A percentile compares a stretch with the other conserved stretches of the same genome.
These are phyloP conservation scores for Porites rus DNA, from an alignment of 92 coral and sea anemone genomes.

Conservation along the genomic window DNA sequence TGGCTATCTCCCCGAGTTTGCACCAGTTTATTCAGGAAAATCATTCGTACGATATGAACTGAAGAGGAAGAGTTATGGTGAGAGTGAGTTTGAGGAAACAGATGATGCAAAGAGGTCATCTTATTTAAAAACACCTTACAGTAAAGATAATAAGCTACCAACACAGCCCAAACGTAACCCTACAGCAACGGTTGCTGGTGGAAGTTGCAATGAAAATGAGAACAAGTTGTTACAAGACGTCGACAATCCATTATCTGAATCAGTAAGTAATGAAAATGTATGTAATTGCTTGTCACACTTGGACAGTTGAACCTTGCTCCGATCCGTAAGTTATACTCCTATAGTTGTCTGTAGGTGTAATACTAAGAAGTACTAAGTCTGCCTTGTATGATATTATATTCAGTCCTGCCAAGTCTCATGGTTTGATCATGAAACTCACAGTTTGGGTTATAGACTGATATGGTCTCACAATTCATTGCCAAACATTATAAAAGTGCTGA, in stretches of 20 bases:
- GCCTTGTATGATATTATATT: too few relatives aligned
- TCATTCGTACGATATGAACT: slow-evolving; percentile 5
- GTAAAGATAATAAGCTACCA: not conserved
- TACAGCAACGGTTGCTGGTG: not conserved
- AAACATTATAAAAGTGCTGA: too few relatives aligned
- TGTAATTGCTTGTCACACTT: not conserved
- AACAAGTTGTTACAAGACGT: not conserved
- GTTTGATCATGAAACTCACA: too few relatives aligned
- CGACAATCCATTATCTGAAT: slow-evolving; percentile 2
- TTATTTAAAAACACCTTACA: not conserved
- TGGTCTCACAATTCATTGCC: too few relatives aligned
- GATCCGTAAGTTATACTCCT: too few relatives aligned
- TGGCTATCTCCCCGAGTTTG: slow-evolving; percentile 8
- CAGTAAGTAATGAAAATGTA: slow-evolving; percentile 18
- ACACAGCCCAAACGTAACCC: not conserved
- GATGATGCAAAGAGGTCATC: not conserved
- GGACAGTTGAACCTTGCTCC: too few relatives aligned
- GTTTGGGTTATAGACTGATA: too few relatives aligned
- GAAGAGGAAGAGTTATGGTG: not conserved
- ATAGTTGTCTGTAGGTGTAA: too few relatives aligned
- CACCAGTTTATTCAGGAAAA: slow-evolving; percentile 33
- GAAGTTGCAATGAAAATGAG: not conserved
- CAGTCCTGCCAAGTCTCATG: too few relatives aligned
- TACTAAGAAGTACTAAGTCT: too few relatives aligned
- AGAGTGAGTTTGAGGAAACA: not conserved